Conservation (phyloP, 92 coral and sea anemone species). For the Muricea muricata region DNA sequence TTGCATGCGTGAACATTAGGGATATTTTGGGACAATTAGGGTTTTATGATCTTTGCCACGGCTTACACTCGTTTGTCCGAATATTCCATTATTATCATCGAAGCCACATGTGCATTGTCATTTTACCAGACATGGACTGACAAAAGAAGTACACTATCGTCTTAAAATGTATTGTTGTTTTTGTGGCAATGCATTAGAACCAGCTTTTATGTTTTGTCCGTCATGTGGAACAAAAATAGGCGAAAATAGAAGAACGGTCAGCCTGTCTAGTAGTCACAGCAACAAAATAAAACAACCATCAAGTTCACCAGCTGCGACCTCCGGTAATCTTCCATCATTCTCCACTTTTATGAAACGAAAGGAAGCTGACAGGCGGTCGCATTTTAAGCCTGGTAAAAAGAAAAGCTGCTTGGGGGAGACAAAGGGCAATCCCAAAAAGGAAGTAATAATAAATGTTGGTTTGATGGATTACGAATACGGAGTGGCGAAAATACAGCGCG, state of each 20-base stretch:
- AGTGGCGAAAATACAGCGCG: slow-evolving; percentile 41
- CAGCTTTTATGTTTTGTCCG: slow-evolving; percentile 13
- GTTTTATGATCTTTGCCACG: too few species aligned
- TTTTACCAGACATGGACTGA: too few species aligned
- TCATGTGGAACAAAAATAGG: slow-evolving; percentile 16
- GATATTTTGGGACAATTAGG: too few species aligned
- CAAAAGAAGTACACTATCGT: too few species aligned
- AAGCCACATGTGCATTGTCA: too few species aligned
- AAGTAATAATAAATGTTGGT: slow-evolving; percentile 45
- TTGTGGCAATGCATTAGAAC: background rate
- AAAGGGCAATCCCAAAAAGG: slow-evolving; percentile 25
- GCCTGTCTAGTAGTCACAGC: background rate
- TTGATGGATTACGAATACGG: slow-evolving; percentile 57
- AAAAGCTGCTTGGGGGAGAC: slow-evolving; percentile 5
- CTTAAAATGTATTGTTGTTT: background rate
- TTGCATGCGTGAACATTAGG: too few species aligned
- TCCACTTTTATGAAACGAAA: slow-evolving; percentile 20
- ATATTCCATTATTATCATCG: too few species aligned
- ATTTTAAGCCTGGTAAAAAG: slow-evolving; percentile 13
- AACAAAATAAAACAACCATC: background rate
- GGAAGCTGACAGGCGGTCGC: background rate
- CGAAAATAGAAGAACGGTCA: background rate
- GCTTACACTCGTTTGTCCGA: too few species aligned
- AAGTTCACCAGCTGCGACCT: too few species aligned
- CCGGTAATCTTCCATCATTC: background rate